Conservation (phyloP, 1,140 invertebrate species). For the Anagrus nilaparvatae region DNA sequence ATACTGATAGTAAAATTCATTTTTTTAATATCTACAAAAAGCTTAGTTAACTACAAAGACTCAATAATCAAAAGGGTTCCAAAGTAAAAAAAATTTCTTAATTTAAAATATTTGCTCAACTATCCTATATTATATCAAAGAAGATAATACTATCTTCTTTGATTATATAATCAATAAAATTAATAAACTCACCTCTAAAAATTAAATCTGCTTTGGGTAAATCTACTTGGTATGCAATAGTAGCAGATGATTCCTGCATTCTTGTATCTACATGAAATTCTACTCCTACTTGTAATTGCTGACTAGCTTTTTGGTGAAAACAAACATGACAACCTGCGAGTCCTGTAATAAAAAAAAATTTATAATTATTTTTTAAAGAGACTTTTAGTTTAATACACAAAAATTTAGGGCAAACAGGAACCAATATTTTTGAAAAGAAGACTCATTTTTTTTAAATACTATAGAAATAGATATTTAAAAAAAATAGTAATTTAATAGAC, state of each 20-base stretch:
- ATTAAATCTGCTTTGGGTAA: constrained; percentile 90
- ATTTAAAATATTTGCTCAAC: too few relatives aligned
- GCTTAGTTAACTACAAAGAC: too few relatives aligned
- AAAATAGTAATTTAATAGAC: too few relatives aligned
- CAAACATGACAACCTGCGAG: constrained; percentile 76
- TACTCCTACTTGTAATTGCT: constrained; percentile 76
- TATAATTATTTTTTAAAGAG: background rate
- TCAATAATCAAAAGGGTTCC: too few relatives aligned
- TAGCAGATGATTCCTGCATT: constrained; percentile 83
- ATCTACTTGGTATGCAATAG: constrained; percentile 92
- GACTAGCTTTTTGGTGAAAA: constrained; percentile 91
- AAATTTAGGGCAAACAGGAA: background rate
- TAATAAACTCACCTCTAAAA: constrained; percentile 66
- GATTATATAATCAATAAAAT: background rate
- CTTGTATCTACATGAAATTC: constrained; percentile 79
- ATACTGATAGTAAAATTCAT: too few relatives aligned
- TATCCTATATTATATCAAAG: too few relatives aligned
- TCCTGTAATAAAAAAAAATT: constrained; percentile 36
- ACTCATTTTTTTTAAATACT: too few relatives aligned
- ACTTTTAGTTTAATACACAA: background rate
- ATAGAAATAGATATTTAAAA: too few relatives aligned
- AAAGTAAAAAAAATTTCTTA: too few relatives aligned
- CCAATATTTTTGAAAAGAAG: too few relatives aligned
- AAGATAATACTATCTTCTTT: too few relatives aligned
- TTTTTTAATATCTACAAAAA: too few relatives aligned